Percentiles rank a stretch among this genome's conserved stretches.
Conservation (phyloP, 2,797 vertebrate species). For the Rhinoraja longicauda region DNA sequence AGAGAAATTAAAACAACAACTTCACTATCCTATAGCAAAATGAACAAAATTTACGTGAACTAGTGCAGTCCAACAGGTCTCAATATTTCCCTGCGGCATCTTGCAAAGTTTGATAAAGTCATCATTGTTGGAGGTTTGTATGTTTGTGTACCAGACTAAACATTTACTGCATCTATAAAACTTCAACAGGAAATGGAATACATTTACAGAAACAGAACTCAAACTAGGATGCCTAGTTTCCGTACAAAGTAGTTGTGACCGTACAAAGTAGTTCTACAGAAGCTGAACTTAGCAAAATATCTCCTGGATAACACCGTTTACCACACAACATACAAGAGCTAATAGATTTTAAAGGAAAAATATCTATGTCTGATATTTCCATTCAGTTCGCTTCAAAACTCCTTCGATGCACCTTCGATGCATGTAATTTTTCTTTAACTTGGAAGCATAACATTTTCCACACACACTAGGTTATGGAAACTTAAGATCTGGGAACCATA, state of each 20-base stretch:
- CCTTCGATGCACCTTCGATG: neutral
- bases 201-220: neutral
- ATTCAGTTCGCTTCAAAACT: neutral
- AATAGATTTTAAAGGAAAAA: conserved; percentile 30
- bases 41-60: neutral
- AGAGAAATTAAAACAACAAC: neutral
- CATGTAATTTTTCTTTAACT: neutral
- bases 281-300: neutral
- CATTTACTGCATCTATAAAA: neutral
- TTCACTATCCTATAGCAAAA: neutral
- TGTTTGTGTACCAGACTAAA: conserved; percentile 1
- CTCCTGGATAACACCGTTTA: conserved; percentile 17
- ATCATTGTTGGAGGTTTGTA: neutral
- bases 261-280: conserved; percentile 14
- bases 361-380: neutral
- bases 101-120: neutral
- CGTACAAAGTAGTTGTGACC: neutral
- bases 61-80: neutral
- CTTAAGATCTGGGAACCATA: neutral
- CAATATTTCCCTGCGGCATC: neutral
- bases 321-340: neutral
- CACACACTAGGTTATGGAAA: neutral
- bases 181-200: conserved; percentile 16
- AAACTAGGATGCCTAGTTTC: neutral
- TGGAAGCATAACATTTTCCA: neutral